Base-by-base conservation (phyloP, 2,113 vertebrate genomes). In the Nettapus auritus region DNA sequence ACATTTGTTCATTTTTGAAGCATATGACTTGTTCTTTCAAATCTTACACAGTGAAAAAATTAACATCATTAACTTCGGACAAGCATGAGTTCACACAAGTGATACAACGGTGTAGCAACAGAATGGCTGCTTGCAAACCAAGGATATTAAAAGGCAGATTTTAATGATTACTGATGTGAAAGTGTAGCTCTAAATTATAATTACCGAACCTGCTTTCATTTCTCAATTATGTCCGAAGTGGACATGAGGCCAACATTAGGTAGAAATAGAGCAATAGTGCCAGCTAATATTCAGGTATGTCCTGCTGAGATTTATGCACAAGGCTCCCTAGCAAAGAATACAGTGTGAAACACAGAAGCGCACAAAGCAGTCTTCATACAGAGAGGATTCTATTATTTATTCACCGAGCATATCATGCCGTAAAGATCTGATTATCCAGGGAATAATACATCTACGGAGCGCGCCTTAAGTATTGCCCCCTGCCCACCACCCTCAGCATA, bases 301-400 rank as follows among this genome's bases (percentile, higher is more conserved):
- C 55, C 86, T 63, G 50, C 67, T 86, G 53, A 68, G 42, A 88
- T 71, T 90, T 66, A 95, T 62, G 62, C 79, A 59, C 93, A 95
- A 91, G 48, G 60, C 84, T 82, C 21, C 48, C 56, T 77, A 67
- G 48, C 68, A 88, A 62, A 81, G 84, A 82, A 76, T 22, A 80
- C 29, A 19, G 46, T 34, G 63, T 74, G 64, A 26, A 63, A 25
- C 76, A 94, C 80, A 78, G 64, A 86, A 90, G 71, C 23, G 52
- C 48, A 90, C 89, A 90, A 73, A 96, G 85, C 64, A 94, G 53
- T 90, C 76, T 87, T 78, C 4, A 0, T 75, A 87, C 82, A 68
- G 69, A 92, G 92, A 79, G 57, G 66, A 48, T 75, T 68, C 73
- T 84, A 83, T 82, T 84, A 89, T 84, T 94, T 91, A 91, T 94